Conservation (phyloP, 2,113 vertebrate genomes). For the Pachycephala philippinensis region DNA sequence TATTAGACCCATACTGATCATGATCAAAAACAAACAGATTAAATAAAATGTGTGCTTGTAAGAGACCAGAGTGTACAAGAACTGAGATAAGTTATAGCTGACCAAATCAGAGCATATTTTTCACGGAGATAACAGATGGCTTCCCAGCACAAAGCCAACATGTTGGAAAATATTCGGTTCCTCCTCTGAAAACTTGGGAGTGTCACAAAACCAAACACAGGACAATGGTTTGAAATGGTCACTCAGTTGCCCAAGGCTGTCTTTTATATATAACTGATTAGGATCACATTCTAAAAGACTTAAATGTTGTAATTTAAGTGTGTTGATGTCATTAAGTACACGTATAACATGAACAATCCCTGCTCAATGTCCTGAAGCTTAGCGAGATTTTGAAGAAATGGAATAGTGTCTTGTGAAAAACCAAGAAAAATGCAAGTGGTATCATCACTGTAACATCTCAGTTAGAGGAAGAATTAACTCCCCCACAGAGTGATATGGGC, state of each 20-base stretch:
- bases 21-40: background rate
- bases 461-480: background rate
- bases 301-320: background rate
- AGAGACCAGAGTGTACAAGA: background rate
- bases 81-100: background rate
- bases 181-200: fast-evolving
- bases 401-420: background rate
- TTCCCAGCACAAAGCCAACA: background rate
- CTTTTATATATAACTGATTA: background rate
- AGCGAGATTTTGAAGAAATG: background rate
- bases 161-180: background rate
- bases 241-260: background rate
- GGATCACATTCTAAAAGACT: background rate
- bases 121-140: background rate
- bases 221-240: background rate
- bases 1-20: background rate
- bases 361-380: background rate
- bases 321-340: background rate
- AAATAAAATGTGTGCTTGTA: background rate
- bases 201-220: background rate
- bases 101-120: background rate
- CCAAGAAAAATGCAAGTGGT: background rate
- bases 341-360: background rate
- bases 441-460: background rate
- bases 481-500: background rate